Base-by-base conservation (phyloP, 2,888 invertebrate genomes). In the Onthophagus sagittarius region DNA sequence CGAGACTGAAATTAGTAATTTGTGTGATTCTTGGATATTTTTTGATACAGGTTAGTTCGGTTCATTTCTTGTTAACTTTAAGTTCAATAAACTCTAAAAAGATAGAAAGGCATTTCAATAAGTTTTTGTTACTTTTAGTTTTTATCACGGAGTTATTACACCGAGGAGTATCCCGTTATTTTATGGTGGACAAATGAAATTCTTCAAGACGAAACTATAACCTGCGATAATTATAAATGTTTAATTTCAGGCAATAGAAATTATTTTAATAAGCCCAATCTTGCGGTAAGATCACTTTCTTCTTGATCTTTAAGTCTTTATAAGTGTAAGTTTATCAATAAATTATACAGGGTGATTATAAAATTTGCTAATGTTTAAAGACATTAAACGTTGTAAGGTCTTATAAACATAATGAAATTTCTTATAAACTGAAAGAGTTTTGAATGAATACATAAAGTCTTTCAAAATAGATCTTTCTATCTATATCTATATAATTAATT, bases 181-280 rank as follows among this genome's bases (percentile, higher is more conserved):
- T 23, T 82, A 31, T 82, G 82, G 82, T 82, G 82, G 83, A 82
- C 82, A 13, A 79, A 81, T 6, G 81, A 82, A 74, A 77, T 80
- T 72, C 72, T 76, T 15, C 77, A 77, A 71, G 76, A 79, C 9
- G 77, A 78, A 76, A 32, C 76, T 62, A 81, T 82, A 62, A 75
- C 75, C 15, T 82, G 82, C 74, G 77, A 75, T 67, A 71, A 77
- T 71, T 76, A 78, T 70, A 74, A 75, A 74, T 83, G 83, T 75
- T 73, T 81, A 73, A 53, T 82, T 71, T 82, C 79, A 7, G 78
- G 78, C 75, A 78, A 81, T 71, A 76, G 79, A 69, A 73, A 72
- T 70, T 79, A 77, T 73, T 73, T 73, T 71, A 63, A 73, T 65
- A 31, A 77, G 71, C 74, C 76, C 15, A 69, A 75, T 70, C 70